Evolutionary conservation across 2,888 invertebrate genomes (phyloP), one percentile per base, ranked within the genome.

Genomic region (Spicauda simplicius): DNA sequence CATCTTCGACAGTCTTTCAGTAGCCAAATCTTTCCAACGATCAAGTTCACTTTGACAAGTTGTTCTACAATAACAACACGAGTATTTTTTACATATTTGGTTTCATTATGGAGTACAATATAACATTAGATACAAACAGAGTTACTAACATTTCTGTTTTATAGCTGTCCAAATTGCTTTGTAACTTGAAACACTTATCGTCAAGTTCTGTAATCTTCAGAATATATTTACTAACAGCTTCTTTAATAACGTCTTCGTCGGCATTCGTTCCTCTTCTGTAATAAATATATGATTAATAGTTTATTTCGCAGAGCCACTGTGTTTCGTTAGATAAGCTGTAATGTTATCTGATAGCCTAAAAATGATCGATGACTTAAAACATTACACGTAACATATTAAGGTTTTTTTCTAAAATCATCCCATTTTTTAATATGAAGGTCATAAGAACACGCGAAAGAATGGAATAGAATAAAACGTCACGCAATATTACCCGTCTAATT

Each of bases 21-120:
- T 92, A 6, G 96, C 96, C 72, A 96, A 88, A 56, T 90, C 89
- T 79, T 95, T 95, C 96, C 96, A 96, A 50, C 96, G 91, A 55
- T 87, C 85, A 50, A 88, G 76, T 80, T 93, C 93, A 76, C 85
- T 84, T 77, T 86, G 84, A 73, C 83, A 85, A 4, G 80, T 83
- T 58, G 72, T 76, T 73, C 92, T 93, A 82, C 81, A 70, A 60
- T 12, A 16, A 14, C 6, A 62, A 48, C 8, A 48, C 1, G 12
- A 3, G 33, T 33, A 10, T 33, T 33, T n/a, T 33, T 33, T 33
- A 33, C 10, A 6, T 33, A 33, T 10, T 33, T 33, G 6, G 1
- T 33, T 33, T 8, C 3, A 6, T 6, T 6, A 33, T 6, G 8
- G 1, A 33, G 8, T 10, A 33, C 8, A 1, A 6, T 1, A 33